Evolutionary conservation across 2,113 vertebrate genomes (phyloP), one percentile per base, ranked within the genome.

Genomic region (Pongo abelii): DNA sequence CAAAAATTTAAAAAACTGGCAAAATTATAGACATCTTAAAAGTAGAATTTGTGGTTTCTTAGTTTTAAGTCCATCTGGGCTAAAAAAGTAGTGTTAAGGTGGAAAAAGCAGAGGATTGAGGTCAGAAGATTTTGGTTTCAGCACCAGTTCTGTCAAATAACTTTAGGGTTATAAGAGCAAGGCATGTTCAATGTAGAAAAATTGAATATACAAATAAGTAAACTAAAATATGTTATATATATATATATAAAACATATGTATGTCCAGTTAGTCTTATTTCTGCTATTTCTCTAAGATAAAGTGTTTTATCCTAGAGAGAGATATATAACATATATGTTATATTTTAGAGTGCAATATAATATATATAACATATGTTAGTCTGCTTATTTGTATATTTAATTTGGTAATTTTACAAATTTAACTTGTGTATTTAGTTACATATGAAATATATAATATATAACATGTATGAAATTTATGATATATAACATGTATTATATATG

Each of bases 281-380:
- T 91, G 72, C 50, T 78, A 40, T 69, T 95, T 87, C 30, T 94
- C 78, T 93, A 89, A 84, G 16, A 86, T 75, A 94, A 95, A 89
- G 40, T 88, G 84, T 27, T 78, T 64, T 30, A 64, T 30, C 61
- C 27, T 64, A 27, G 11, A 61, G 59, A 61, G 59, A 61, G 11
- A 61, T 27, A 61, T 27, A 12, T 61, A 61, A 27, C 4, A 61
- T 25, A 20, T 20, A 25, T 25, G 52, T 52, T 52, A 59, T 59
- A 25, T 59, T 59, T 61, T 27, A 61, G 59, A 61, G 59, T 61
- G 23, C 25, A 61, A 61, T 61, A 61, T 61, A 61, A 59, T 25
- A 61, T 52, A 52, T 25, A 11, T 61, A 61, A 64, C 59, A 64
- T 13, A 30, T 12, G 27, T 64, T 61, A 61, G 59, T 61, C 27